Conservation (phyloP, 2,113 vertebrate genomes). For the Eulacestoma nigropectus region DNA sequence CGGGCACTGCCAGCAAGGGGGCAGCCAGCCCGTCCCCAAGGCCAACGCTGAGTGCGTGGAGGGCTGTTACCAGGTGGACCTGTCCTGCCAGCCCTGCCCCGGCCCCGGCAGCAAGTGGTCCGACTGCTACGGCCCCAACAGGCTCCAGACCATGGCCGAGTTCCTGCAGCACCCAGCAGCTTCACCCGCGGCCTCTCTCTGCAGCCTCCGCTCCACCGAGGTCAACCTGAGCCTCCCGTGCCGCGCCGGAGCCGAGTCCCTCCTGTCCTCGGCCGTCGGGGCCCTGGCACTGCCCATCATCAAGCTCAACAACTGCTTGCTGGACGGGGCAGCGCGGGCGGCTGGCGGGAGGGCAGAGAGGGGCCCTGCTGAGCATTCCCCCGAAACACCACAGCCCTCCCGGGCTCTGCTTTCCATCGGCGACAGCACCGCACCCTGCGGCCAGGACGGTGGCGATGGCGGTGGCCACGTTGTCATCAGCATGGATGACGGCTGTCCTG, state of each 20-base stretch:
- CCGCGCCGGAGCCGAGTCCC: not conserved
- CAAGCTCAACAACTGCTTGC: slow-evolving; percentile 68
- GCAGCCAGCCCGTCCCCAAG: slow-evolving; percentile 37
- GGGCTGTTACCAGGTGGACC: slow-evolving; percentile 76
- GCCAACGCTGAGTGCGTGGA: slow-evolving; percentile 65
- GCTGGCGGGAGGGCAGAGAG: not conserved
- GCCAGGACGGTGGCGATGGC: not conserved
- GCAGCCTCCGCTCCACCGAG: slow-evolving; percentile 61
- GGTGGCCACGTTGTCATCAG: not conserved
- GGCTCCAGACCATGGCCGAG: slow-evolving; percentile 57
- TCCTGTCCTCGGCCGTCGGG: slow-evolving; percentile 18
- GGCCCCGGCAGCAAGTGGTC: slow-evolving; percentile 34
- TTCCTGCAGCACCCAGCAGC: slow-evolving; percentile 70
- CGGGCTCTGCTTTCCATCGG: fast-evolving
- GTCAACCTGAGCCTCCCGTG: slow-evolving; percentile 28
- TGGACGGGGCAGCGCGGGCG: slow-evolving; percentile 20
- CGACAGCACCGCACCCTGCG: fast-evolving
- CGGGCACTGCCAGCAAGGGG: slow-evolving; percentile 67
- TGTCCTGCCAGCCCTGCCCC: slow-evolving; percentile 42
- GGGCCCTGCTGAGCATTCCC: not conserved
- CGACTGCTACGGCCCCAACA: slow-evolving; percentile 52
- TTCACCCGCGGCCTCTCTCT: slow-evolving; percentile 58
- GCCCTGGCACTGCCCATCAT: slow-evolving; percentile 39
- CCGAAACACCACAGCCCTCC: not conserved
- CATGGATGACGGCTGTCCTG: not conserved